These are phyloP conservation scores for Conus betulinus DNA, from an alignment of 1,140 invertebrate species.

Conservation along the genomic window DNA sequence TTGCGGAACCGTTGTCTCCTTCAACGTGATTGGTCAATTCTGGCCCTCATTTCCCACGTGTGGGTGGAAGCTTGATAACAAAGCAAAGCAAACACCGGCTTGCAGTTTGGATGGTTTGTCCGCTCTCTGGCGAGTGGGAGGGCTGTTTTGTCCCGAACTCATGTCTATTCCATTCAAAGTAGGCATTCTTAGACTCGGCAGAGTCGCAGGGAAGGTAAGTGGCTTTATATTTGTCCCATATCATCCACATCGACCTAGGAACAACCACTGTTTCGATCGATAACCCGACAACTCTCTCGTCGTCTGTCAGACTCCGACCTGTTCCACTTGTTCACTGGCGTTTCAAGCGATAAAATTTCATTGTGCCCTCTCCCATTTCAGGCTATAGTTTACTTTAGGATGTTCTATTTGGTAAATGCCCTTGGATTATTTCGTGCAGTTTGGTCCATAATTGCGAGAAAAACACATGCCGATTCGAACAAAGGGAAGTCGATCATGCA, in stretches of 20 bases:
- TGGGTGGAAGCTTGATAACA: constrained; percentile 14
- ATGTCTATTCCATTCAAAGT: constrained; percentile 20
- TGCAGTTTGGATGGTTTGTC: constrained; percentile 4
- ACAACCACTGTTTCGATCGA: not conserved
- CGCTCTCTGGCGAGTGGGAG: constrained; percentile 2
- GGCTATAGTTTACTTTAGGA: not conserved
- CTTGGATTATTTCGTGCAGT: not conserved
- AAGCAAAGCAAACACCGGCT: constrained; percentile 9
- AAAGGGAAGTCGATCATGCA: not conserved
- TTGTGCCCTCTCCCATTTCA: not conserved
- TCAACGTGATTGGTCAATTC: constrained; percentile 3
- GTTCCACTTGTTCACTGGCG: not conserved
- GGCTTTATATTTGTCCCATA: not conserved
- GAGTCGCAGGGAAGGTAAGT: constrained; percentile 24
- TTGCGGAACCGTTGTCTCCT: constrained; percentile 21
- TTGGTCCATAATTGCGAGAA: not conserved
- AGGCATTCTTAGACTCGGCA: constrained; percentile 17
- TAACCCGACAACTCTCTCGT: not conserved
- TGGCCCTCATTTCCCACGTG: constrained; percentile 27
- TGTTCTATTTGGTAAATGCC: not conserved
- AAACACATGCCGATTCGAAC: not conserved
- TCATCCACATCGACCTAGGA: not conserved
- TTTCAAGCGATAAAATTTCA: not conserved
- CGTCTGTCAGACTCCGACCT: not conserved
- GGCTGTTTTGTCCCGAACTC: constrained; percentile 12